phyloP scores from a whole-genome alignment of 2,888 invertebrate genomes.

The Digitonthophagus gazella region DNA sequence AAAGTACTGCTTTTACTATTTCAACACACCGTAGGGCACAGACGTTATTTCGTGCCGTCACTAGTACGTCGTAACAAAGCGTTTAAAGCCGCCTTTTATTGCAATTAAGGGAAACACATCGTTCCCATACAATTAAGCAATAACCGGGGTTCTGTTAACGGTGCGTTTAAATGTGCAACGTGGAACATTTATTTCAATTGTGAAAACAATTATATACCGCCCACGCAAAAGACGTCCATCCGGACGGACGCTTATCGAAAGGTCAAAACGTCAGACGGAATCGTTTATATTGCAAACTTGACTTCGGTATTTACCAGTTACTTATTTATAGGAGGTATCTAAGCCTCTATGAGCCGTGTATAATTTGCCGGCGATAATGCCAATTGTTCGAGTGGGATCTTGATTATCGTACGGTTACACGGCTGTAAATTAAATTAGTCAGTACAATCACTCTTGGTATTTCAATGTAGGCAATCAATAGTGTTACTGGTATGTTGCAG shows the following conservation, averaged over 20 bases:
- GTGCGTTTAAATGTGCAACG: constrained; percentile 15
- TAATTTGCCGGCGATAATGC: constrained; percentile 19
- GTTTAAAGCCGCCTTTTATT: neutral
- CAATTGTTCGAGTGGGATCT: constrained; percentile 16
- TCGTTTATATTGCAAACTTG: constrained; percentile 12
- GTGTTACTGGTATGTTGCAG: too few relatives aligned
- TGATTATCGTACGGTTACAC: constrained; percentile 18
- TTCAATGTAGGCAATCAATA: too few relatives aligned
- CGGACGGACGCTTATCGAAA: constrained; percentile 24
- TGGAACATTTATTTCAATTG: constrained; percentile 26
- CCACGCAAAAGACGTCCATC: constrained; percentile 28
- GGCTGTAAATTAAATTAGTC: constrained; percentile 19
- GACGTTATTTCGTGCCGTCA: neutral
- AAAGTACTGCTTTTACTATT: neutral
- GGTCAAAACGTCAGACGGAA: constrained; percentile 28
- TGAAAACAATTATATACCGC: constrained; percentile 28
- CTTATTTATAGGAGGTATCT: constrained; percentile 22
- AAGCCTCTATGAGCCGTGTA: constrained; percentile 19
- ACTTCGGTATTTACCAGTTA: constrained; percentile 21
- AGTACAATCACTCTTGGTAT: neutral
- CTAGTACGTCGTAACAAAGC: neutral
- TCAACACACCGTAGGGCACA: neutral
- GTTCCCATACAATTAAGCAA: constrained; percentile 26
- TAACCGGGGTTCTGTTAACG: constrained; percentile 16
- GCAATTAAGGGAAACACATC: constrained; percentile 14